These are phyloP conservation scores for Prunella himalayana DNA, from an alignment of 2,113 vertebrate species.

Conservation along the genomic window DNA sequence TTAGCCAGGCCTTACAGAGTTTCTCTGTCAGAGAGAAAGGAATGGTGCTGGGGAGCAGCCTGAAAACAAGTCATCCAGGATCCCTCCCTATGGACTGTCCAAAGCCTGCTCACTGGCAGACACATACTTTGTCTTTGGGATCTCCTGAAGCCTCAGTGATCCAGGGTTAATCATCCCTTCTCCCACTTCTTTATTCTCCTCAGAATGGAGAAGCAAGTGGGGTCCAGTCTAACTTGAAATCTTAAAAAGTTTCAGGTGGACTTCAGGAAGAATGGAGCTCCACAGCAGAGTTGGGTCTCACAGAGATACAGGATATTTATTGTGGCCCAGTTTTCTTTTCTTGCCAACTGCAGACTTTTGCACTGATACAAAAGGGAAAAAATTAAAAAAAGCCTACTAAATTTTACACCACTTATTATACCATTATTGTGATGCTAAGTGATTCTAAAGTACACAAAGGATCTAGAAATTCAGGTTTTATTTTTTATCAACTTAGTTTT, in stretches of 20 bases:
- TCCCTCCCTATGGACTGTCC: background rate
- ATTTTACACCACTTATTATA: background rate
- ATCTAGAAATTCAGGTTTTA: background rate
- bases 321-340: background rate
- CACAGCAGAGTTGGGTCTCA: background rate
- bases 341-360: background rate
- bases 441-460: background rate
- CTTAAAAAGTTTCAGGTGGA: background rate
- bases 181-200: background rate
- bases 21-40: background rate
- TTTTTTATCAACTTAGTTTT: background rate
- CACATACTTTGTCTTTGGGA: rapidly evolving
- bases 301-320: background rate
- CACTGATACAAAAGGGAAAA: background rate
- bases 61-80: background rate
- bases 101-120: background rate
- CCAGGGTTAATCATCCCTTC: rapidly evolving
- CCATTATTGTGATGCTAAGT: background rate
- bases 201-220: background rate
- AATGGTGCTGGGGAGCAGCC: background rate
- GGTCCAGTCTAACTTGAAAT: background rate
- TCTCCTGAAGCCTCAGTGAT: background rate
- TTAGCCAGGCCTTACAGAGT: background rate
- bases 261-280: background rate
- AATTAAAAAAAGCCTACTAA: background rate